Conservation (phyloP, 2,888 invertebrate genomes). For the Erynnis tages region DNA sequence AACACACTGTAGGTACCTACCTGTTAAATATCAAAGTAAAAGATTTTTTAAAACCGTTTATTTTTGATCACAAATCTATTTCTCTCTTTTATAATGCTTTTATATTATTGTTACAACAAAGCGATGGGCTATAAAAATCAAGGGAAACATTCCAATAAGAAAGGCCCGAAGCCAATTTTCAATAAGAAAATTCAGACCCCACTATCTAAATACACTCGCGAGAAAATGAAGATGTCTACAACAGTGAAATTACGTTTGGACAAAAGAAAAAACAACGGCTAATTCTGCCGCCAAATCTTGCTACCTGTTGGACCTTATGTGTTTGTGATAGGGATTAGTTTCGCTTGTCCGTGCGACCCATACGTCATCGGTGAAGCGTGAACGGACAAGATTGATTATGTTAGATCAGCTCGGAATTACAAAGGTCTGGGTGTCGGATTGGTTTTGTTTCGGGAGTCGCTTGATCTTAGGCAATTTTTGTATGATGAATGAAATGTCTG, state of each 20-base stretch:
- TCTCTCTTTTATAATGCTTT: too few species aligned
- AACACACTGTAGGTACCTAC: too few species aligned
- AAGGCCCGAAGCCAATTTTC: neutral
- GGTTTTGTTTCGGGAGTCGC: slow-evolving; percentile 14
- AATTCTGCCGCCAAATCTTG: neutral
- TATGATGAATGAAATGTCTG: neutral
- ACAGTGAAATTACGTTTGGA: slow-evolving; percentile 6
- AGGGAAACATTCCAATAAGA: too few species aligned
- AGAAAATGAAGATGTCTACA: slow-evolving; percentile 8
- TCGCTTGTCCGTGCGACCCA: slow-evolving; percentile 24
- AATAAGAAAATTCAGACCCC: neutral
- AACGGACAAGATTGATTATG: slow-evolving; percentile 40
- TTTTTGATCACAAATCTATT: too few species aligned
- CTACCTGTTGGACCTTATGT: slow-evolving; percentile 2
- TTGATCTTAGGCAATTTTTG: slow-evolving; percentile 1
- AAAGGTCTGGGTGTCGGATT: slow-evolving; percentile 18
- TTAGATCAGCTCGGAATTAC: slow-evolving; percentile 37
- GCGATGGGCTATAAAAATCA: too few species aligned
- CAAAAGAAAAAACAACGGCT: slow-evolving; percentile 9
- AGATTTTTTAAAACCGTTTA: too few species aligned
- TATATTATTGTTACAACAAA: too few species aligned
- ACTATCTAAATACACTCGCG: neutral
- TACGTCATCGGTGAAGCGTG: slow-evolving; percentile 35
- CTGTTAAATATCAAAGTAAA: too few species aligned
- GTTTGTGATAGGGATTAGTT: slow-evolving; percentile 28